Evolutionary conservation across 2,113 vertebrate genomes (phyloP).

Genomic region (Varanus salvator): DNA sequence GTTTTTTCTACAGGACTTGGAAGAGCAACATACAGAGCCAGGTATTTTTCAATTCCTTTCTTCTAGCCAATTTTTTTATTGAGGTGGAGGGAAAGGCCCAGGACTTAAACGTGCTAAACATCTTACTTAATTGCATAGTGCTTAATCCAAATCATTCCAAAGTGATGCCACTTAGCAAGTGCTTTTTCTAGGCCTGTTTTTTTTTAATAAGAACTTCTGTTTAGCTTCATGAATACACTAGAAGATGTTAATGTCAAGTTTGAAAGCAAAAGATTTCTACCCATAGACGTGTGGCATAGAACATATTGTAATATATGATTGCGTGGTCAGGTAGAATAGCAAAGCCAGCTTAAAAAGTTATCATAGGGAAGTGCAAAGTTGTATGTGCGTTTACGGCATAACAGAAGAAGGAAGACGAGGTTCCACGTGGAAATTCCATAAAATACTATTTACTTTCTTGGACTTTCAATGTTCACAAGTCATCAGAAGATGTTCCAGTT

Average conservation of each 20-base stretch:
- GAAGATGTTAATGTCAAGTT: conserved; percentile 38
- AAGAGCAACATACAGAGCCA: conserved; percentile 83
- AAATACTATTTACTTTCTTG: conserved; percentile 73
- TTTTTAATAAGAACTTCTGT: conserved; percentile 2
- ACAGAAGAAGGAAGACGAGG: conserved; percentile 69
- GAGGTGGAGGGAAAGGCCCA: not conserved
- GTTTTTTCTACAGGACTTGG: conserved; percentile 74
- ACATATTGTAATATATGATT: conserved; percentile 77
- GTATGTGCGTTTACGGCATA: conserved; percentile 56
- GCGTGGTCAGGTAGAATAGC: conserved; percentile 44
- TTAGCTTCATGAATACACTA: conserved; percentile 1
- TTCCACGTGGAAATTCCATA: conserved; percentile 59
- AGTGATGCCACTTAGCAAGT: conserved; percentile 58
- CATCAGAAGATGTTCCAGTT: conserved; percentile 77
- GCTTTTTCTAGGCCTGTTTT: conserved; percentile 6
- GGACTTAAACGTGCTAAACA: conserved; percentile 7
- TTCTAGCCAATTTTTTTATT: not conserved
- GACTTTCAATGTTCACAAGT: conserved; percentile 63
- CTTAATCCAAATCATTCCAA: conserved; percentile 64
- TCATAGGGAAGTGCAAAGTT: conserved; percentile 59
- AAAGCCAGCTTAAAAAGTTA: conserved; percentile 51
- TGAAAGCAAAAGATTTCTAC: conserved; percentile 62
- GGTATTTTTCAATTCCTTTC: conserved; percentile 83
- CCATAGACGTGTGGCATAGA: conserved; percentile 29
- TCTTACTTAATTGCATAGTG: conserved; percentile 59